Evolutionary conservation across 2,113 vertebrate genomes (phyloP), one percentile per base, ranked within the genome.

Genomic region (Nematolebias whitei): DNA sequence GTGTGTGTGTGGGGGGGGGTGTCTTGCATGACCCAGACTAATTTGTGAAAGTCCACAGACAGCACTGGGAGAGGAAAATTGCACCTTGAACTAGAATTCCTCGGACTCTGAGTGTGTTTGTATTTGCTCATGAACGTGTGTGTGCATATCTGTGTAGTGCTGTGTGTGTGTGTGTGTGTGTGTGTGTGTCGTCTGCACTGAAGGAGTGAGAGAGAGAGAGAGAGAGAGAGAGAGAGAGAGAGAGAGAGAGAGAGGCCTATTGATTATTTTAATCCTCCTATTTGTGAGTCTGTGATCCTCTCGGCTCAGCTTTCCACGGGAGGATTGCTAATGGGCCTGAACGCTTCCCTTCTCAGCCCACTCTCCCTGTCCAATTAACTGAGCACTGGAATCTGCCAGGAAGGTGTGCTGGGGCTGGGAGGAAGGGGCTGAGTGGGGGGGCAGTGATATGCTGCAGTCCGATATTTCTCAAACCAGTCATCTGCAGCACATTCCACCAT

Each of bases 181-280:
- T 74, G 73, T 76, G 77, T 68, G 67, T n/a, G 63, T 53, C 50
- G 52, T 68, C 65, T 78, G 71, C 68, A 73, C 70, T 71, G 76
- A 68, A 63, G 62, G 78, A 71, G 77, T 55, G 77, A 74, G 76
- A 74, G 84, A 80, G 87, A 70, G 84, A 85, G 77, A n/a, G n/a
- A n/a, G n/a, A n/a, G n/a, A n/a, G n/a, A n/a, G n/a, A n/a, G n/a
- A n/a, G n/a, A n/a, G n/a, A n/a, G n/a, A n/a, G n/a, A n/a, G n/a
- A n/a, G n/a, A n/a, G n/a, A n/a, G n/a, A n/a, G n/a, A n/a, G n/a
- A n/a, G n/a, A n/a, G n/a, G 73, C 85, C 87, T 90, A 92, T 92
- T 91, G 91, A 92, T 90, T 92, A 92, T 92, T 91, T 90, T 92
- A 92, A 92, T 91, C 88, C 82, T 83, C 63, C 89, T 91, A 89